Evolutionary conservation across 2,797 vertebrate genomes (phyloP), one percentile per base, ranked within the genome.

Genomic region (Limnodromus scolopaceus): DNA sequence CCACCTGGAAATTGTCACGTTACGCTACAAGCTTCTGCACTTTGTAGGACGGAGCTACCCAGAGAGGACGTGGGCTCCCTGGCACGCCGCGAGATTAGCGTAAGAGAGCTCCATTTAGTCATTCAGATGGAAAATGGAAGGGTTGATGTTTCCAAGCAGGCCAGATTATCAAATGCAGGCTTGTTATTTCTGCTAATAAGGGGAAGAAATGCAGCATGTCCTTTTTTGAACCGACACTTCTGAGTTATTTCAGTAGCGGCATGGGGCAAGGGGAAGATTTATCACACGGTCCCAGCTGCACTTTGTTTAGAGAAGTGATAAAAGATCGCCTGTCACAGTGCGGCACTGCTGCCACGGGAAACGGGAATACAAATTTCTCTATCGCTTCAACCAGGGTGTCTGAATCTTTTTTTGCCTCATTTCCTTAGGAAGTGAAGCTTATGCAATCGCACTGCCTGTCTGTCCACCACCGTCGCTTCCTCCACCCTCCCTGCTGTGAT

Each of bases 61-160:
- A 3, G n/a, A 7, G 39, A 32, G 68, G 74, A 27, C 0, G 0
- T 2, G 7, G 20, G 10, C 25, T 61, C 51, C 46, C 45, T 13
- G 71, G 23, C 64, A n/a, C 0, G 0, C 14, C 11, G 55, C 0
- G 4, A 25, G 51, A n/a, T 64, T 2, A 13, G 30, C 0, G 4
- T 20, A 10, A 30, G 34, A 46, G 34, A 63, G 34, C 57, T 46
- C 39, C 30, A 0, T 28, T 51, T 60, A 16, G 23, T 43, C 70
- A 11, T 64, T 75, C 65, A 13, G 27, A 14, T 38, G 61, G 63
- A 68, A 82, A 36, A n/a, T 1, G 41, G 65, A 66, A 89, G 39
- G 23, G n/a, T 1, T 78, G 88, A 3, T 2, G 3, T 16, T 48
- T 53, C 61, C 48, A 48, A 54, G 45, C 4, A 0, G 28, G 53